Evolutionary conservation across 2,888 invertebrate genomes (phyloP), one percentile per base, ranked within the genome.

Genomic region (Drosophila neotestacea): DNA sequence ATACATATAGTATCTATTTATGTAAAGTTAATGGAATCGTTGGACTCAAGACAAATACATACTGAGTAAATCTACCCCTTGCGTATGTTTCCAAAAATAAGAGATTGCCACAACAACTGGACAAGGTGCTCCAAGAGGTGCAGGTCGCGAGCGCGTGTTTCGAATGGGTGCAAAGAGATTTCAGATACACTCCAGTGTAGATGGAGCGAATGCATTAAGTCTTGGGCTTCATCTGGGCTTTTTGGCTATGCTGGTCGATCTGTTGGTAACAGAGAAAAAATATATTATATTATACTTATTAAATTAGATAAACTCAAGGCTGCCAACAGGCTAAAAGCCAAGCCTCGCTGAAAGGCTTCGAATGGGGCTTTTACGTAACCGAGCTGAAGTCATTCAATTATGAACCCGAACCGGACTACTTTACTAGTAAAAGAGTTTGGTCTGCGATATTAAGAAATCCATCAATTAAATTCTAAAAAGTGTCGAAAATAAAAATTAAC

Each of bases 161-260:
- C 59, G 46, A 55, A 61, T 69, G 61, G n/a, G 51, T 50, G 73
- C 63, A 39, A 48, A 32, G 30, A 44, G 61, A 48, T 72, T 62
- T 41, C 47, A 68, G 54, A 34, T 46, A 60, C 51, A 13, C n/a
- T 63, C 34, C 6, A 27, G 6, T 5, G 6, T 5, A 7, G 6
- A 10, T 4, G 54, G 22, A 11, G 46, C n/a, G 11, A 5, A 44
- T n/a, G 44, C 22, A 11, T 2, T 27, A n/a, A 11, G 34, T 28
- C 34, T 51, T 30, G n/a, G 34, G 30, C 85, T 90, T 91, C 91
- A 91, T 88, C 91, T 91, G 39, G 78, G 63, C 76, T 91, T 91
- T 52, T 90, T 91, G 9, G 87, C 79, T 64, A 90, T 46, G 63
- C 90, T 91, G 51, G 81, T 81, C 11, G 91, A 89, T 77, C 91